Percentiles rank a stretch among this genome's conserved stretches.
Conservation (phyloP, 64 coral and sea anemone genomes). For the Actinia tenebrosa region DNA sequence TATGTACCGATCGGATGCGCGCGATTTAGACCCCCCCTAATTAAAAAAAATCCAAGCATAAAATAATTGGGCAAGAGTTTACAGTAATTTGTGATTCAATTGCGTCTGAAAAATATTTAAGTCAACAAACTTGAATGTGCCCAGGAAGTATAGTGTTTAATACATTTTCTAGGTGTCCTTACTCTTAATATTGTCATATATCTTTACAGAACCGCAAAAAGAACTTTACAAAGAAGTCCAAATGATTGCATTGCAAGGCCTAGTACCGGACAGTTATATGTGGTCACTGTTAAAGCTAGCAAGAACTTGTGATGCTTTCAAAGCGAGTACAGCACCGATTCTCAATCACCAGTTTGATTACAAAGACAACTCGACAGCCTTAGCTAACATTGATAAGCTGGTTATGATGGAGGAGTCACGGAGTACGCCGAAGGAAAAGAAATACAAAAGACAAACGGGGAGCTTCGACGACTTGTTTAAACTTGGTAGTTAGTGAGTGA, state of each 20-base stretch:
- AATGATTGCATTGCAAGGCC: neutral
- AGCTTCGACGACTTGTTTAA: neutral
- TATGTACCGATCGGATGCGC: too few relatives aligned
- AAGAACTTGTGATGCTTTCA: neutral
- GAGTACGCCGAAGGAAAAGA: neutral
- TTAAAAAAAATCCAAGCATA: too few relatives aligned
- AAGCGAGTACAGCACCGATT: neutral
- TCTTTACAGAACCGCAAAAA: conserved; percentile 1
- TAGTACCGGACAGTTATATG: neutral
- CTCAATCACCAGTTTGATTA: neutral
- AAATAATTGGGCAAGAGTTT: too few relatives aligned
- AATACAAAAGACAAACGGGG: neutral
- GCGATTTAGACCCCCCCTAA: too few relatives aligned
- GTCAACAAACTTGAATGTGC: too few relatives aligned
- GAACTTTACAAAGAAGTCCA: neutral
- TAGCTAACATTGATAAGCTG: neutral
- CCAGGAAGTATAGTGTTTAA: too few relatives aligned
- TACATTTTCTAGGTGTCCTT: neutral
- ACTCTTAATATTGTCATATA: neutral
- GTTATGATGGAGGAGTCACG: neutral
- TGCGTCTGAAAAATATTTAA: too few relatives aligned
- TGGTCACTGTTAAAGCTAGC: conserved; percentile 3
- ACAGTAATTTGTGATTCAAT: too few relatives aligned
- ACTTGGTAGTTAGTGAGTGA: neutral
- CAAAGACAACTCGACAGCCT: neutral